These are phyloP conservation scores for Amphiprion ocellaris DNA, from an alignment of 2,113 vertebrate species.

Conservation along the genomic window DNA sequence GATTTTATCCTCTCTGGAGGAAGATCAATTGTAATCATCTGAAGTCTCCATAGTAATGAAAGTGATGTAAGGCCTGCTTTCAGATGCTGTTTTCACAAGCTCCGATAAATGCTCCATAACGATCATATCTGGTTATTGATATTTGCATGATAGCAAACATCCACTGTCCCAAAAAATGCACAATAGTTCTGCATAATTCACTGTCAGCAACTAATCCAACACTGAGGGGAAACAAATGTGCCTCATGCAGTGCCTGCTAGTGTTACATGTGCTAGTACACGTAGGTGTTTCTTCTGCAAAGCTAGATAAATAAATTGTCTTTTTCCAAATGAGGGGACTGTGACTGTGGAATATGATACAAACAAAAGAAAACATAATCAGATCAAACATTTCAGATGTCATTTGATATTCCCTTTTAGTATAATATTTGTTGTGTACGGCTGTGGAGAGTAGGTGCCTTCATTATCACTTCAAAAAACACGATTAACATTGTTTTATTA, in stretches of 20 bases:
- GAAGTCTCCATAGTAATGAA: conserved; percentile 44
- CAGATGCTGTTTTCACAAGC: conserved; percentile 46
- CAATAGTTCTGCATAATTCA: conserved; percentile 3
- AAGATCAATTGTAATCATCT: conserved; percentile 72
- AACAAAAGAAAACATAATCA: neutral
- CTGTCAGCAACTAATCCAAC: conserved; percentile 4
- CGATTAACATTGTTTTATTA: too few relatives aligned
- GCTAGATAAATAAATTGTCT: neutral
- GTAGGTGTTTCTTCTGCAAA: neutral
- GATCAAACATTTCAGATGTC: neutral
- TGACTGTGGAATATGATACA: neutral
- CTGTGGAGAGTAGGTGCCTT: too few relatives aligned
- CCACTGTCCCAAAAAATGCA: neutral
- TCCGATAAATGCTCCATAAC: conserved; percentile 46
- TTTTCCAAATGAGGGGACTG: too few relatives aligned
- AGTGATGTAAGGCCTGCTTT: conserved; percentile 47
- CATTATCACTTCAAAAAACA: too few relatives aligned
- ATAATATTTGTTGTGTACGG: too few relatives aligned
- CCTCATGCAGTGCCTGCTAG: neutral
- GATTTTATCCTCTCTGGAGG: conserved; percentile 53
- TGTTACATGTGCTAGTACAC: neutral
- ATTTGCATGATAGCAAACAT: conserved; percentile 21
- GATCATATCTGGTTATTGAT: conserved; percentile 49
- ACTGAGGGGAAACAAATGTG: neutral
- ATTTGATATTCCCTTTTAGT: too few relatives aligned